A percentile compares a stretch with the other conserved stretches of the same genome.
phyloP scores from a whole-genome alignment of 2,797 vertebrate species.

The Sorex maritimensis region DNA sequence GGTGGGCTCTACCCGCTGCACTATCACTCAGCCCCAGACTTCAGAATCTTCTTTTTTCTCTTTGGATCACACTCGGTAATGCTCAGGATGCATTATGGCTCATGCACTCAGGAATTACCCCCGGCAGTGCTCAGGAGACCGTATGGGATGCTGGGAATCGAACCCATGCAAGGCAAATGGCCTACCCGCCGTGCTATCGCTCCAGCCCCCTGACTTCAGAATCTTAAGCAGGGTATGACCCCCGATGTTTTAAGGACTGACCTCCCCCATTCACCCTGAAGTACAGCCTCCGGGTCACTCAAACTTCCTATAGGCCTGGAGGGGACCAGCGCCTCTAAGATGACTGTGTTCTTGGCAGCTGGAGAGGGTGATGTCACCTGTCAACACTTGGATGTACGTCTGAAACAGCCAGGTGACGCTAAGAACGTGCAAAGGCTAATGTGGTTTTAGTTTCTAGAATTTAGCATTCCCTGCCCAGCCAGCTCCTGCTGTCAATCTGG shows the following conservation, averaged over 20 bases:
- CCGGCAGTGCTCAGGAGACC: no score
- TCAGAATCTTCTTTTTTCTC: no score
- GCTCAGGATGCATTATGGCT: no score
- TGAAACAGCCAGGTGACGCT: slow-evolving; percentile 10
- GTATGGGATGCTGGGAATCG: no score
- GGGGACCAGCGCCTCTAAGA: background rate
- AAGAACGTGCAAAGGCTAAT: background rate
- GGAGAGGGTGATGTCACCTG: background rate
- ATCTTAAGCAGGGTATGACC: background rate
- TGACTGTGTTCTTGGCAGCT: background rate
- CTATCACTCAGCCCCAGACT: no score
- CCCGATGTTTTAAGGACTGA: background rate
- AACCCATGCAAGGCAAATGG: no score
- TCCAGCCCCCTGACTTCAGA: background rate
- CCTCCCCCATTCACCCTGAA: background rate
- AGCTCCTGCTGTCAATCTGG: no score
- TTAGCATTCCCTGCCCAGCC: background rate
- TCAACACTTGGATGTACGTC: background rate
- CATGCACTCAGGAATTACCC: no score
- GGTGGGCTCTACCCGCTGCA: no score
- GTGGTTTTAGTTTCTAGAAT: background rate
- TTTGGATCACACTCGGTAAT: no score
- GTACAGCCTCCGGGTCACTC: background rate
- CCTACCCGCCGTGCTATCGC: no score
- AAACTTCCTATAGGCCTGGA: background rate